Evolutionary conservation across 2,113 vertebrate species (phyloP).

Genomic region (Hippocampus abdominalis): DNA sequence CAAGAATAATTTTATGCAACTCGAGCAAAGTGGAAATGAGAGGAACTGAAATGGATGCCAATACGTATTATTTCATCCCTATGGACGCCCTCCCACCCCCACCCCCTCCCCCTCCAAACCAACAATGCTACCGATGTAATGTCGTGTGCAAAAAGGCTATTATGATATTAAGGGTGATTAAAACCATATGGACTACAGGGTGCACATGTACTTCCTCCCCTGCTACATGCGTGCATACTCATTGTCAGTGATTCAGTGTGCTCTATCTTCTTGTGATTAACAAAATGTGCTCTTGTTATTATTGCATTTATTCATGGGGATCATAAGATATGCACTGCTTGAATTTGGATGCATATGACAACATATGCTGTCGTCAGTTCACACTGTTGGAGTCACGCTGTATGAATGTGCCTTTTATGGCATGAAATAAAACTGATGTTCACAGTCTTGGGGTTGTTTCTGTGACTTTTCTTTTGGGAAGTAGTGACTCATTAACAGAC

Average conservation of each 20-base stretch:
- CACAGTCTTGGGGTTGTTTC: slow-evolving; percentile 21
- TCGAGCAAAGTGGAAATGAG: slow-evolving; percentile 13
- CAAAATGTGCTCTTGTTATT: slow-evolving; percentile 62
- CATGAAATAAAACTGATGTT: slow-evolving; percentile 67
- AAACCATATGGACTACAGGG: slow-evolving; percentile 58
- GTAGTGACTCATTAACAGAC: not conserved
- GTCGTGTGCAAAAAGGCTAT: slow-evolving; percentile 41
- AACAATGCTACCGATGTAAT: slow-evolving; percentile 57
- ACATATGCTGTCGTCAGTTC: slow-evolving; percentile 46
- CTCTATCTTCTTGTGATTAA: slow-evolving; percentile 66
- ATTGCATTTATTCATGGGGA: slow-evolving; percentile 66
- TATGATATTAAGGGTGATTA: slow-evolving; percentile 56
- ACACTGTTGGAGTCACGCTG: slow-evolving; percentile 54
- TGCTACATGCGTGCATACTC: slow-evolving; percentile 61
- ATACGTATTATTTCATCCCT: slow-evolving; percentile 5
- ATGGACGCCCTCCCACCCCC: no score
- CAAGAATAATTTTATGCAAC: slow-evolving; percentile 58
- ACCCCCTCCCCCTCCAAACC: slow-evolving; percentile 47
- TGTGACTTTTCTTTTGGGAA: not conserved
- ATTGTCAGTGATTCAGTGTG: slow-evolving; percentile 62
- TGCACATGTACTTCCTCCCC: slow-evolving; percentile 59
- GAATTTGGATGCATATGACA: slow-evolving; percentile 68
- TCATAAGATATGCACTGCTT: slow-evolving; percentile 67
- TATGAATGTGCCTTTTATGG: slow-evolving; percentile 63
- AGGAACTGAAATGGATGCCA: slow-evolving; percentile 27